Evolutionary conservation across 2,888 invertebrate species (phyloP).

Genomic region (Lamellibrachia satsuma): DNA sequence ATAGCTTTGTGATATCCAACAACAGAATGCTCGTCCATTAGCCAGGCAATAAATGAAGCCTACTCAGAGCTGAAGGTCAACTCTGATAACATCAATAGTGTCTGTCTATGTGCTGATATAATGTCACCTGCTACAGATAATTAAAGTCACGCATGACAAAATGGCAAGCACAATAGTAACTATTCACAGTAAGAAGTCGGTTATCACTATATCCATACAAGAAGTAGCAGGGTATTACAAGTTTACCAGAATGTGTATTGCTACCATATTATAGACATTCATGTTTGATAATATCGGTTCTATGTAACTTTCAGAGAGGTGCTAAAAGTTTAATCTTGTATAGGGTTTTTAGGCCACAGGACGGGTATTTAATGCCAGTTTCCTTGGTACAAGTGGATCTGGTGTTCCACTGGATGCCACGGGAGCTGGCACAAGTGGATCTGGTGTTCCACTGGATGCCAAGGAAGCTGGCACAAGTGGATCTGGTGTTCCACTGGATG

Average conservation of each 20-base stretch:
- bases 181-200: not conserved
- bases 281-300: not conserved
- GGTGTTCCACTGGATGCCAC: no score
- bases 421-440: no score
- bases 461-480: no score
- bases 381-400: not conserved
- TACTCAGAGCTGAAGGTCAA: not conserved
- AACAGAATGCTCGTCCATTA: not conserved
- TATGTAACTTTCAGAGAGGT: not conserved
- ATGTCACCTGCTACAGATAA: not conserved
- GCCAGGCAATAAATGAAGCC: not conserved
- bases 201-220: not conserved
- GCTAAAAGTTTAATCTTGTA: not conserved
- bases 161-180: not conserved
- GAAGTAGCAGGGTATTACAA: not conserved
- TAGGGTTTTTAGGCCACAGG: not conserved
- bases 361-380: not conserved
- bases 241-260: not conserved
- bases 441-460: no score
- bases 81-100: not conserved
- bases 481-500: no score
- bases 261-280: not conserved
- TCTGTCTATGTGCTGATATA: not conserved
- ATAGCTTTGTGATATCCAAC: not conserved
- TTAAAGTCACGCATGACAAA: not conserved